Evolutionary conservation across 1,140 invertebrate genomes (phyloP), one percentile per base, ranked within the genome.

Genomic region (Drosophila pseudoobscura): DNA sequence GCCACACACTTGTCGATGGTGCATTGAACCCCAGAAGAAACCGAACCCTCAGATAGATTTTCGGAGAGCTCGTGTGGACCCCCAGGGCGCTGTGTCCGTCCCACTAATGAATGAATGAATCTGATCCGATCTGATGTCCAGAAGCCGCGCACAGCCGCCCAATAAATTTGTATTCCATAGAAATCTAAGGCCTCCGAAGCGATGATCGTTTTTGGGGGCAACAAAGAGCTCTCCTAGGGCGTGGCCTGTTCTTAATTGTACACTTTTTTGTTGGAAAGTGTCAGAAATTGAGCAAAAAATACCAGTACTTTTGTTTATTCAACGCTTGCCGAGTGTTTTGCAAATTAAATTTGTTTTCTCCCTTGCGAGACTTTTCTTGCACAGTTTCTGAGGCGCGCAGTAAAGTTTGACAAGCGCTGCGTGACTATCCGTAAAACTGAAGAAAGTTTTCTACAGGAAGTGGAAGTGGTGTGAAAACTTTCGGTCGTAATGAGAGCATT

Each of bases 141-240:
- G 69, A 58, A 74, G 74, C 56, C 35, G 13, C 35, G 11, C 35
- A 29, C 20, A 45, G 49, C 4, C 5, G 1, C 8, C 31, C 43
- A 20, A 43, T 66, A 57, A 82, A 78, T 80, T 84, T 82, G 75
- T 84, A 75, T 84, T 75, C 53, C n/a, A 46, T 22, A 63, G 47
- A 45, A 41, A 59, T 31, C n/a, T 41, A 29, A n/a, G 4, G 20
- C n/a, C 15, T 51, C 6, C 39, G 44, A 61, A 53, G 54, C 47
- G 35, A 3, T 4, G 35, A 26, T 45, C 41, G 22, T 24, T 43
- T 44, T 43, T 45, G n/a, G 20, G 20, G n/a, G 41, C 24, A 46
- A 46, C n/a, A 39, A 46, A 22, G 22, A 29, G 41, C 11, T 9
- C 24, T 11, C 20, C 22, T n/a, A 59, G n/a, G 43, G 15, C 39